Conservation (phyloP, 2,888 invertebrate species). For the Baccha elongata region DNA sequence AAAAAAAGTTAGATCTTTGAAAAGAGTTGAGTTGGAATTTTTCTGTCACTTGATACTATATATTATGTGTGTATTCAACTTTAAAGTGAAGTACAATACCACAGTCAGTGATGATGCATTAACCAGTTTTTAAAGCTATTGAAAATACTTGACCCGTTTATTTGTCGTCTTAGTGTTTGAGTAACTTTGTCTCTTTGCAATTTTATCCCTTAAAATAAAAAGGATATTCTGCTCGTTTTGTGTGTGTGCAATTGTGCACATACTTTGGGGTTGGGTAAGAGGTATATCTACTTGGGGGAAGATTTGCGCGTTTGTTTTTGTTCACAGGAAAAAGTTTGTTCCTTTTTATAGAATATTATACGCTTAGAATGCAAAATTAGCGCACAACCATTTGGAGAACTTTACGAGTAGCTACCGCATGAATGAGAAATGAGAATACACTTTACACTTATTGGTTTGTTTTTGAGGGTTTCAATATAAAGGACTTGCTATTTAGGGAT, state of each 20-base stretch:
- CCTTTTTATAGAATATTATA: not conserved
- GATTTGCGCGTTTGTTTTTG: constrained; percentile 19
- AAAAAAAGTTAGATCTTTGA: constrained; percentile 25
- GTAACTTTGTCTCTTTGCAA: constrained; percentile 22
- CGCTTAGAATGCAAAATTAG: constrained; percentile 33
- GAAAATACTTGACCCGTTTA: constrained; percentile 44
- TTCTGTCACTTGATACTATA: constrained; percentile 35
- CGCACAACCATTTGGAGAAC: constrained; percentile 1
- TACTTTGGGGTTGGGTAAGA: constrained; percentile 1
- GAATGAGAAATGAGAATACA: not conserved
- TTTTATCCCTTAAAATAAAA: constrained; percentile 17
- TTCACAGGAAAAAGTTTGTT: not conserved
- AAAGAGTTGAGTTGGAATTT: constrained; percentile 31
- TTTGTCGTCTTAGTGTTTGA: constrained; percentile 14
- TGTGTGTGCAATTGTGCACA: too few species aligned
- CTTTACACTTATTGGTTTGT: not conserved
- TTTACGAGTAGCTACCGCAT: not conserved
- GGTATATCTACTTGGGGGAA: not conserved
- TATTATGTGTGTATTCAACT: not conserved
- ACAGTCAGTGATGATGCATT: constrained; percentile 1
- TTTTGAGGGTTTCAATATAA: not conserved
- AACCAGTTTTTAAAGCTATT: constrained; percentile 26
- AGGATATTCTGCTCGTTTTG: constrained; percentile 1
- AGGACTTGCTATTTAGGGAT: too few species aligned
- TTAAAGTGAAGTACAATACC: not conserved